A percentile compares a stretch with the other conserved stretches of the same genome.
phyloP scores from a whole-genome alignment of 2,797 vertebrate species.

The Pygocentrus nattereri region DNA sequence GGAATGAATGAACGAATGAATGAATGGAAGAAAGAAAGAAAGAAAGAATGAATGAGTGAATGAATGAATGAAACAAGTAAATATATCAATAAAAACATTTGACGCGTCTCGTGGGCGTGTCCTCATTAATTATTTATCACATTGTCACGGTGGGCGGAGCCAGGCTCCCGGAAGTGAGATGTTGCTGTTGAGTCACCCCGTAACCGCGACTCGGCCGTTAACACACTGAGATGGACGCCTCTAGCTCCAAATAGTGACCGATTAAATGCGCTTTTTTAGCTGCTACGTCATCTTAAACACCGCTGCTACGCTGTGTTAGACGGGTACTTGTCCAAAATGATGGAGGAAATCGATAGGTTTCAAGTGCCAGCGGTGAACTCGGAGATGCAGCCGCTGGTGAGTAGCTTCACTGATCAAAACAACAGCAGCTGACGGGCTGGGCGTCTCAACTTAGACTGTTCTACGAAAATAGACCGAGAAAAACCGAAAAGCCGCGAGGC shows the following conservation, averaged over 20 bases:
- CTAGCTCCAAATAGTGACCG: slow-evolving; percentile 33
- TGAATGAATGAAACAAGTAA: too few species aligned
- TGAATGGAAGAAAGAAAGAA: too few species aligned
- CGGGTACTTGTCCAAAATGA: slow-evolving; percentile 82
- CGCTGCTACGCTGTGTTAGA: slow-evolving; percentile 23
- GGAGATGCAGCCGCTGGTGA: slow-evolving; percentile 95
- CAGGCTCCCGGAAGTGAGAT: slow-evolving; percentile 83
- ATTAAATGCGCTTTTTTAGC: slow-evolving; percentile 39
- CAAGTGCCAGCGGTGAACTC: slow-evolving; percentile 93
- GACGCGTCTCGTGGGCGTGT: neutral
- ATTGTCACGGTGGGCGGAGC: slow-evolving; percentile 15
- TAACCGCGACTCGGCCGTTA: slow-evolving; percentile 68
- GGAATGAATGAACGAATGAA: too few species aligned
- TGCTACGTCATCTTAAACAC: neutral
- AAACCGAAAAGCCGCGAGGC: neutral
- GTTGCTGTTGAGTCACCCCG: slow-evolving; percentile 89
- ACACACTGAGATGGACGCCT: slow-evolving; percentile 74
- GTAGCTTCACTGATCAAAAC: slow-evolving; percentile 55
- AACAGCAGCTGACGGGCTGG: neutral
- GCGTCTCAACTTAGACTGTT: neutral
- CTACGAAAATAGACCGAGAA: neutral
- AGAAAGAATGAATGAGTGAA: too few species aligned
- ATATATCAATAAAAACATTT: neutral
- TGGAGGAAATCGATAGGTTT: slow-evolving; percentile 97
- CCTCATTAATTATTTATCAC: slow-evolving; percentile 40